Percentiles rank a stretch among this genome's conserved stretches.
These are phyloP conservation scores for Pissodes strobi DNA, from an alignment of 1,140 invertebrate species.

Conservation along the genomic window DNA sequence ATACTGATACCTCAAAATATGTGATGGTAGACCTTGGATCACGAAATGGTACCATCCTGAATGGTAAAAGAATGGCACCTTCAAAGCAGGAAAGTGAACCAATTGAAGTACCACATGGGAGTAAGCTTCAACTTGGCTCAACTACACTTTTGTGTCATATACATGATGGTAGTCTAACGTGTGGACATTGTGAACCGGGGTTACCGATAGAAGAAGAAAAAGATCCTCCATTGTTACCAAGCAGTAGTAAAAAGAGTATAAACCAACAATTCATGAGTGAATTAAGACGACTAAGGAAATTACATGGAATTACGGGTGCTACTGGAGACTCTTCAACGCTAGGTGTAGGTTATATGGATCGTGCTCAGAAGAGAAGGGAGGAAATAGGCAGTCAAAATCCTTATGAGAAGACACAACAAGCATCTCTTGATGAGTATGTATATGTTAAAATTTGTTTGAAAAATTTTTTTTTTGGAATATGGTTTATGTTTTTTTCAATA, in stretches of 20 bases:
- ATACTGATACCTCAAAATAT: constrained; percentile 66
- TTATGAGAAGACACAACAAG: constrained; percentile 78
- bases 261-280: constrained; percentile 69
- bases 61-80: constrained; percentile 74
- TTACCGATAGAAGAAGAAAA: constrained; percentile 57
- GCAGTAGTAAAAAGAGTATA: constrained; percentile 36
- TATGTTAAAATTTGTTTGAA: not conserved
- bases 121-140: constrained; percentile 69
- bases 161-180: constrained; percentile 82
- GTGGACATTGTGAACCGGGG: constrained; percentile 88
- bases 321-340: constrained; percentile 49
- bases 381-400: constrained; percentile 81
- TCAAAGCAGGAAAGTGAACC: constrained; percentile 71
- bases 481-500: no score
- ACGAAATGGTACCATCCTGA: constrained; percentile 84
- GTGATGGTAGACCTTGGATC: constrained; percentile 81
- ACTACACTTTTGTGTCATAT: constrained; percentile 85
- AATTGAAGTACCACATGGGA: constrained; percentile 72
- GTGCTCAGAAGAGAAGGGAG: constrained; percentile 74
- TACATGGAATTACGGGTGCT: constrained; percentile 74
- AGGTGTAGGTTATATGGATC: constrained; percentile 70
- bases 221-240: not conserved
- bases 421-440: constrained; percentile 74
- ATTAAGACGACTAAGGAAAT: constrained; percentile 77
- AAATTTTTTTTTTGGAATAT: not conserved